Percentiles rank a stretch among this genome's conserved stretches.
Evolutionary conservation across 2,797 vertebrate genomes (phyloP).

Genomic region (Arremon aurantiirostris): DNA sequence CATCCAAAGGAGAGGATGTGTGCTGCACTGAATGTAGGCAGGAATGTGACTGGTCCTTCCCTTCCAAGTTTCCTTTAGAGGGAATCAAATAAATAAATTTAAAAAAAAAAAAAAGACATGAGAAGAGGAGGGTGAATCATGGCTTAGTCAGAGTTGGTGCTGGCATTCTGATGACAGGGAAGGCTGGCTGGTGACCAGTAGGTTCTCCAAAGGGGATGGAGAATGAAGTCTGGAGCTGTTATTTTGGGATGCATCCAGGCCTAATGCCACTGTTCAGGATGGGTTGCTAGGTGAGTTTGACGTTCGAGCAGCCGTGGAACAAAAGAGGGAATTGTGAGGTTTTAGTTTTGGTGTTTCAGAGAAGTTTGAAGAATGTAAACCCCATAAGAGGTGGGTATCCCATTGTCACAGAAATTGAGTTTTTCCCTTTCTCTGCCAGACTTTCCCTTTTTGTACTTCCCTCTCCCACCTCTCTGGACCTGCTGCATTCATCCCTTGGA

Average conservation of each 20-base stretch:
- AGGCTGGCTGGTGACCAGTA: background rate
- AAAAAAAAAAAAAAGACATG: background rate
- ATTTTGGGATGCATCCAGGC: background rate
- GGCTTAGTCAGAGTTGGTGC: conserved; percentile 16
- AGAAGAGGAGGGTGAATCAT: background rate
- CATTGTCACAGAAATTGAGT: accelerated
- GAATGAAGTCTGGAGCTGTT: background rate
- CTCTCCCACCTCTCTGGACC: background rate
- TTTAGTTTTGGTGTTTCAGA: background rate
- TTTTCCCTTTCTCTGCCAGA: background rate
- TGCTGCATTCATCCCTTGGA: background rate
- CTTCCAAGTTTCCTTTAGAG: background rate
- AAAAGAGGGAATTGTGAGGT: background rate
- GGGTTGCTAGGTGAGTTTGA: background rate
- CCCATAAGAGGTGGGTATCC: accelerated
- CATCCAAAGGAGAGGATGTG: accelerated
- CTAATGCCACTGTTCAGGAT: background rate
- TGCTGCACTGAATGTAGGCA: background rate
- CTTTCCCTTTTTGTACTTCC: accelerated
- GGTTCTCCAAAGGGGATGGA: background rate
- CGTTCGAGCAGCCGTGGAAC: background rate
- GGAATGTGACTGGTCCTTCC: background rate
- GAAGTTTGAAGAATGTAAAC: background rate
- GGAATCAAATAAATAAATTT: background rate
- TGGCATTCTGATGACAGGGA: background rate